A percentile compares a stretch with the other conserved stretches of the same genome.
phyloP scores from a whole-genome alignment of 2,113 vertebrate species.

The Porphyrio hochstetteri region DNA sequence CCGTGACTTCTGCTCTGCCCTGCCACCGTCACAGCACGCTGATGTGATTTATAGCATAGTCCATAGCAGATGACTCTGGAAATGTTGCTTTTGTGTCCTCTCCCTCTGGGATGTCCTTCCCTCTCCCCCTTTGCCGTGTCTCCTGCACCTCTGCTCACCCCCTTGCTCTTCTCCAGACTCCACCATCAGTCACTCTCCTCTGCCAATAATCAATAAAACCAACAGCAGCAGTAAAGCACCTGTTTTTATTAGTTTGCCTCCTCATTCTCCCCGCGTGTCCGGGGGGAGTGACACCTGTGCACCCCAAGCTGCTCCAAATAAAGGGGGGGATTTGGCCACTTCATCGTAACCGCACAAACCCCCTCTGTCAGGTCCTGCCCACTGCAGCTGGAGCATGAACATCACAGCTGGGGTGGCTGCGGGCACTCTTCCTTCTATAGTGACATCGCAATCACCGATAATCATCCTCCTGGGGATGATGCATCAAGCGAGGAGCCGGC shows the following conservation, averaged over 20 bases:
- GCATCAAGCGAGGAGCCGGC: neutral
- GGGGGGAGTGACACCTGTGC: fast-evolving
- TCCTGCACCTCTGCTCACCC: neutral
- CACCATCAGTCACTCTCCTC: neutral
- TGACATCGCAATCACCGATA: neutral
- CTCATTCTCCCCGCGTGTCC: fast-evolving
- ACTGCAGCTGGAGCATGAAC: neutral
- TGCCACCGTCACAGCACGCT: fast-evolving
- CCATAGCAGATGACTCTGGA: neutral
- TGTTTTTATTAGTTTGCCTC: neutral
- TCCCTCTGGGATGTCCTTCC: neutral
- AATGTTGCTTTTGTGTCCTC: neutral
- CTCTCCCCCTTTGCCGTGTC: neutral
- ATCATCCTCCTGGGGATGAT: neutral
- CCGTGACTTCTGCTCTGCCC: neutral
- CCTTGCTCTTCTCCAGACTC: neutral
- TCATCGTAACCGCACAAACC: neutral
- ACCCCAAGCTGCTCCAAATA: neutral
- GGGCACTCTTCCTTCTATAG: neutral
- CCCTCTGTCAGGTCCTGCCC: neutral
- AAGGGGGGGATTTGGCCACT: neutral
- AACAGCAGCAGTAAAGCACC: neutral
- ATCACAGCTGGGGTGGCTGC: neutral
- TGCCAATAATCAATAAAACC: neutral
- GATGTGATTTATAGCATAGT: neutral